These are phyloP conservation scores for Rotaria magnacalcarata DNA, from an alignment of 2,888 invertebrate species.

Conservation along the genomic window DNA sequence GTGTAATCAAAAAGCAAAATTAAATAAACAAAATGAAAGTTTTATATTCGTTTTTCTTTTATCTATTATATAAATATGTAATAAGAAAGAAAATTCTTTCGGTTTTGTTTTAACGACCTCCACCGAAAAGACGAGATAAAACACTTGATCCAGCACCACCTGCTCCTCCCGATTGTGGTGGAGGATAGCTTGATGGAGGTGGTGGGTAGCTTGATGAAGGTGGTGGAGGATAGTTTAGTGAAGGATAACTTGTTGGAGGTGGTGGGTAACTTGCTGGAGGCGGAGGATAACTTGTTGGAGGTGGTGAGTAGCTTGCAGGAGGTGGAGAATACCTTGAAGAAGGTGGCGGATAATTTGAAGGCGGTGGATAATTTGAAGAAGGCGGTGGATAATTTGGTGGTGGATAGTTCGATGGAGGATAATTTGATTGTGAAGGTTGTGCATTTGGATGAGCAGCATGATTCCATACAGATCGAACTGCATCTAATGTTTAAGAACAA, in stretches of 20 bases:
- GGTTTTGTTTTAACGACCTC: neutral
- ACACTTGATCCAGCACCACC: neutral
- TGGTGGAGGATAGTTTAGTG: neutral
- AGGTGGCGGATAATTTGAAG: neutral
- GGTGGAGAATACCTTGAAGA: neutral
- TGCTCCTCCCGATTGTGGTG: neutral
- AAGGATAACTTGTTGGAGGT: neutral
- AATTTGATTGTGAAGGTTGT: neutral
- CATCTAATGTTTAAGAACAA: neutral
- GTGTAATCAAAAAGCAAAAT: neutral
- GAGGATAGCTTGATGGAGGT: neutral
- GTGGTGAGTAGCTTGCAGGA: neutral
- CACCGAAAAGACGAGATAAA: neutral
- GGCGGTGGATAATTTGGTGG: neutral
- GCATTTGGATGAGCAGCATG: neutral
- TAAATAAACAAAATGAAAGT: neutral
- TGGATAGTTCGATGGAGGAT: neutral
- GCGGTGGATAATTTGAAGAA: too few relatives aligned
- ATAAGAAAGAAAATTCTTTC: neutral
- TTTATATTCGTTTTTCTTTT: conserved; percentile 3
- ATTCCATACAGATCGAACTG: neutral
- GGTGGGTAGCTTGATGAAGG: neutral
- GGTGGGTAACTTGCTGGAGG: neutral
- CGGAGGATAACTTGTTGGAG: neutral
- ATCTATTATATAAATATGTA: conserved; percentile 12